phyloP scores from a whole-genome alignment of 2,113 vertebrate species.

The Motacilla alba region DNA sequence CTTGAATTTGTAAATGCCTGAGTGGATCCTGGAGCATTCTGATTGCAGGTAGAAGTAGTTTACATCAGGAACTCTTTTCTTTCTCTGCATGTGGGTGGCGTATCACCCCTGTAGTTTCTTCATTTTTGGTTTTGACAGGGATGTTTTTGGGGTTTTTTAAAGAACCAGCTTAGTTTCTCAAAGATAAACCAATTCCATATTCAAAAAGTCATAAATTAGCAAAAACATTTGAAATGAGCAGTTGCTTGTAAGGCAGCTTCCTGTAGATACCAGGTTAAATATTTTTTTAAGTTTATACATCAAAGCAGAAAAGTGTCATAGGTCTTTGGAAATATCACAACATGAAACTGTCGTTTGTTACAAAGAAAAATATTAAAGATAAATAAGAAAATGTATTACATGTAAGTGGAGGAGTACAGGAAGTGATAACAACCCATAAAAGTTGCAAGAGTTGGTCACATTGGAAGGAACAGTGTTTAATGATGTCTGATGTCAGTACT shows the following conservation, averaged over 20 bases:
- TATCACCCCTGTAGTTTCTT: not conserved
- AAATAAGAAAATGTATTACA: not conserved
- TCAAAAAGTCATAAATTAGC: not conserved
- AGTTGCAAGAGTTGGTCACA: not conserved
- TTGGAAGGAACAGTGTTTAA: not conserved
- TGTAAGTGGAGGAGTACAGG: not conserved
- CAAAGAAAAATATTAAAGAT: not conserved
- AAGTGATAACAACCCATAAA: not conserved
- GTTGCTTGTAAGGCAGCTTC: not conserved
- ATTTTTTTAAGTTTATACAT: not conserved
- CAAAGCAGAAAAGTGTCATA: not conserved
- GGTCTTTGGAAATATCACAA: not conserved
- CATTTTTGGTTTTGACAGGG: not conserved
- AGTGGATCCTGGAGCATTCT: not conserved
- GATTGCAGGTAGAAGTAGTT: not conserved
- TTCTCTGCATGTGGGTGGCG: not conserved
- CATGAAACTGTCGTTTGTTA: not conserved
- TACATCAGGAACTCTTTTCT: not conserved
- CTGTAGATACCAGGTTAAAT: not conserved
- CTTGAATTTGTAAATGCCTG: not conserved
- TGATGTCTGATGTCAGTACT: not conserved
- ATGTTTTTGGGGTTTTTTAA: not conserved
- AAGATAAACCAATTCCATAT: not conserved
- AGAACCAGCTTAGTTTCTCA: not conserved
- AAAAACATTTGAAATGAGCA: not conserved